Evolutionary conservation across 2,113 vertebrate species (phyloP).

Genomic region (Atrichornis clamosus): DNA sequence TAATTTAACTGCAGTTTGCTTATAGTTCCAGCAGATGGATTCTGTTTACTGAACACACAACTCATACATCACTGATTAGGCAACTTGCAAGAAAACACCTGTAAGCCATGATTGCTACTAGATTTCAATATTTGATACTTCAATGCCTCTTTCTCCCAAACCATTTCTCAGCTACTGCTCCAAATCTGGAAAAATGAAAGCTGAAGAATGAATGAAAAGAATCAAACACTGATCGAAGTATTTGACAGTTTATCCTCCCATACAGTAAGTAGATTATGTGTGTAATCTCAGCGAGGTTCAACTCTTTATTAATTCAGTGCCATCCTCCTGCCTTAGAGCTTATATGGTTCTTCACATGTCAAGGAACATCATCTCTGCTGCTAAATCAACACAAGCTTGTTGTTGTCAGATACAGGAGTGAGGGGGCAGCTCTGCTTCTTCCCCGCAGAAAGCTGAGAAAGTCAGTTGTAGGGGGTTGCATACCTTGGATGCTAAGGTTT

Average conservation of each 20-base stretch:
- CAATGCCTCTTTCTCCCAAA: background rate
- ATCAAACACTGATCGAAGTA: background rate
- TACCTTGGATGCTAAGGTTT: background rate
- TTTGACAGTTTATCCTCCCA: background rate
- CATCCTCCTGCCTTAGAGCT: background rate
- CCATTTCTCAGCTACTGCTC: background rate
- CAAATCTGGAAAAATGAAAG: background rate
- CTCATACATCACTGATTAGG: background rate
- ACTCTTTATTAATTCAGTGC: background rate
- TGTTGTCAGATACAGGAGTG: background rate
- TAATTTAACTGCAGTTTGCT: background rate
- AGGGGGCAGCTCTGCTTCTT: background rate
- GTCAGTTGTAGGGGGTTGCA: fast-evolving
- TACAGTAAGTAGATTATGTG: background rate
- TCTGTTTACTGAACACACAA: background rate
- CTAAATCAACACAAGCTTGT: background rate
- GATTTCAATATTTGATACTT: background rate
- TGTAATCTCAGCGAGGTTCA: background rate
- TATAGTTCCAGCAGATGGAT: background rate
- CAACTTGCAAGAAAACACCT: background rate
- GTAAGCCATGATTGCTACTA: background rate
- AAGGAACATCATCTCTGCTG: background rate
- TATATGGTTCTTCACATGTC: background rate
- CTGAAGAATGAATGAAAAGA: background rate
- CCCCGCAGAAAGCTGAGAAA: background rate